Base-by-base conservation (phyloP, 2,113 vertebrate species). In the Sarotherodon lohbergeri region DNA sequence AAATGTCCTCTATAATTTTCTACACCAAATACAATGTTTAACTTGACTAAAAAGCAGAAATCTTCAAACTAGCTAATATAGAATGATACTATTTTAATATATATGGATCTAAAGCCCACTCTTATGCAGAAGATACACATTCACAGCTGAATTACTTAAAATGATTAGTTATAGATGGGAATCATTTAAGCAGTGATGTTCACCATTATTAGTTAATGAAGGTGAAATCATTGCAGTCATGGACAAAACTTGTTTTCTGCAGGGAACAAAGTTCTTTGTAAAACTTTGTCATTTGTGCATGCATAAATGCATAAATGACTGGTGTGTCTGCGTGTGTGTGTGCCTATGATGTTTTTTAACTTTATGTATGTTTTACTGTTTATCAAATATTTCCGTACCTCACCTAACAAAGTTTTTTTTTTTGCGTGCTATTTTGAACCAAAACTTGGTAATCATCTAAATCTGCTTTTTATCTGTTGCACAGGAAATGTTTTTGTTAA, bases 401-500 rank as follows among this genome's bases (percentile, higher is more conserved):
- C 32, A 22, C 61, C 34, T 13, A 66, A 39, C 61, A 66, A 66
- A 66, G 6, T 6, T 66, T 66, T 19, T n/a, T 39, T 39, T 63
- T 66, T n/a, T 7, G 61, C 10, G 34, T 5, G 34, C 0, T 36
- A 1, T 68, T 68, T 39, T 68, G 61, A 22, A n/a, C 19, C 34
- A 68, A 66, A 66, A n/a, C 17, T 0, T 66, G 6, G 61, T 36
- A 4, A 36, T 17, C 32, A 7, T 66, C 61, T 68, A 66, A n/a
- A n/a, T 12, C 6, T 2, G 1, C 19, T 39, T 41, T 22, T 39
- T 68, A 41, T 39, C 63, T 13, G 63, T 68, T n/a, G 0, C 13
- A 39, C 17, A 13, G 34, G 0, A 0, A 0, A 32, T 3, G 12
- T n/a, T 1, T 1, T 46, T 10, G 16, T n/a, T 12, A 39, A 13